Conservation (phyloP, 2,797 vertebrate genomes). For the Myiothlypis chrysogaster region DNA sequence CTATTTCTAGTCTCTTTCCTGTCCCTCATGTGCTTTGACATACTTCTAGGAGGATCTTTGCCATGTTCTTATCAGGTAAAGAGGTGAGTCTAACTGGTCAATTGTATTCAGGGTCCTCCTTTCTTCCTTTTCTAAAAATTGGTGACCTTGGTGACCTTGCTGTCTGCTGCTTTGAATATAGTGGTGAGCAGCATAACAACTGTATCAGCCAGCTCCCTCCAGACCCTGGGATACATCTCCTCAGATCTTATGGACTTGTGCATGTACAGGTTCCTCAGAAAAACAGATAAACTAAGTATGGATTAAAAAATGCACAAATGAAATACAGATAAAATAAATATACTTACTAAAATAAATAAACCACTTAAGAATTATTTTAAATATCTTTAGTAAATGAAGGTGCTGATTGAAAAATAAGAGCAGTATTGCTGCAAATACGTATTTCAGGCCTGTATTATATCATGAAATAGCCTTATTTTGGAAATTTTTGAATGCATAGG, state of each 20-base stretch:
- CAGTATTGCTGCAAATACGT: neutral
- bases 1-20: neutral
- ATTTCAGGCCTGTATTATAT: neutral
- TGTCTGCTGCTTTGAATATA: neutral
- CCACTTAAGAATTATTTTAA: neutral
- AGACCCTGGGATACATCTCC: accelerated
- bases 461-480: neutral
- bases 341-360: neutral
- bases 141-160: neutral
- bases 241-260: accelerated
- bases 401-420: neutral
- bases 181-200: neutral
- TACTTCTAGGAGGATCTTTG: neutral
- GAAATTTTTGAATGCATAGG: neutral
- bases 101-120: neutral
- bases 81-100: neutral
- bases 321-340: neutral
- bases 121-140: neutral
- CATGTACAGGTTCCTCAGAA: neutral
- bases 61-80: accelerated
- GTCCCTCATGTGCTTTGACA: neutral
- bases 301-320: neutral
- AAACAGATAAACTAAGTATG: neutral
- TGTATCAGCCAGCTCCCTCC: neutral
- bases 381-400: neutral